Percentiles rank a stretch among this genome's conserved stretches.
These are phyloP conservation scores for Drosophila lacteicornis DNA, from an alignment of 1,140 invertebrate species.

Conservation along the genomic window DNA sequence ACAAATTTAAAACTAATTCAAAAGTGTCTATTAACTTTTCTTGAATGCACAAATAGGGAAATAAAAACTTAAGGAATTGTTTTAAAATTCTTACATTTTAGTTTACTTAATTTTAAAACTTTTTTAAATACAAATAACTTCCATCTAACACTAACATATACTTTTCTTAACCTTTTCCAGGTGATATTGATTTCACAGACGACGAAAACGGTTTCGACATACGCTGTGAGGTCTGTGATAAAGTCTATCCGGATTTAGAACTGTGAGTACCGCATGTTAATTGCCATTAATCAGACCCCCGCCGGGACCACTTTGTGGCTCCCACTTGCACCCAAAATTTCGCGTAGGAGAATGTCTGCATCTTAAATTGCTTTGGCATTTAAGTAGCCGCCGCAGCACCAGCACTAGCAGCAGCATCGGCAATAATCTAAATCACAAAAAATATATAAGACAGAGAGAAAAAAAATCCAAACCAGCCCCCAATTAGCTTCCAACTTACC, in stretches of 20 bases:
- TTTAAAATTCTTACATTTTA: too few species aligned
- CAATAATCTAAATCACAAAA: constrained; percentile 68
- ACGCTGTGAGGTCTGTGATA: constrained; percentile 90
- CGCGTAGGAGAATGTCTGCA: constrained; percentile 57
- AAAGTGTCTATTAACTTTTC: too few species aligned
- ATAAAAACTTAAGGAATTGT: too few species aligned
- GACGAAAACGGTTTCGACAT: constrained; percentile 87
- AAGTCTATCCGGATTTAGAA: constrained; percentile 89
- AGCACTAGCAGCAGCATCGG: constrained; percentile 29
- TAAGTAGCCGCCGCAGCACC: constrained; percentile 39
- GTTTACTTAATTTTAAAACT: neutral
- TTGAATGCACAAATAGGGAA: too few species aligned
- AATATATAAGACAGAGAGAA: constrained; percentile 12
- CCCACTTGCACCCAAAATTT: constrained; percentile 6
- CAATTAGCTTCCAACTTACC: constrained; percentile 82
- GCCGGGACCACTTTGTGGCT: neutral
- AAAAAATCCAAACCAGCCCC: constrained; percentile 56
- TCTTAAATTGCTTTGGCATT: constrained; percentile 77
- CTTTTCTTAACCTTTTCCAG: constrained; percentile 75
- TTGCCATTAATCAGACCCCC: constrained; percentile 27
- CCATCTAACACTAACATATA: neutral
- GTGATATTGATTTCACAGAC: constrained; percentile 86
- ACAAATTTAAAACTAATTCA: too few species aligned
- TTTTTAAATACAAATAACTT: too few species aligned
- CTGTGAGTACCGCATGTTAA: constrained; percentile 87